phyloP scores from a whole-genome alignment of 64 coral and sea anemone species.

The Porites australiensis region DNA sequence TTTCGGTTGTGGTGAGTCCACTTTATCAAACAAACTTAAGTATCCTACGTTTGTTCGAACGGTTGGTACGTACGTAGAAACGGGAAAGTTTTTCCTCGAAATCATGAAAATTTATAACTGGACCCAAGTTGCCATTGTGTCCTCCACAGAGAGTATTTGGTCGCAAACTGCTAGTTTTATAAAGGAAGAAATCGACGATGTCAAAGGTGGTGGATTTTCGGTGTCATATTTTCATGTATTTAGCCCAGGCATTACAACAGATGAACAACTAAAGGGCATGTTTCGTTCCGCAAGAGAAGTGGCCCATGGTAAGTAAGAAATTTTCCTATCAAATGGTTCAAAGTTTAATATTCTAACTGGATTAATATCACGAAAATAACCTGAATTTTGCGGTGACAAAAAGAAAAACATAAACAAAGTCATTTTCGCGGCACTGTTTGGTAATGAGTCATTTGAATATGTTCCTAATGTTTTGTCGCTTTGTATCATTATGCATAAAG shows the following conservation, averaged over 20 bases:
- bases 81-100: conserved; percentile 53
- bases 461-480: too few species aligned
- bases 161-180: conserved; percentile 76
- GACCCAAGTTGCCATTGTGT: conserved; percentile 73
- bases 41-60: conserved; percentile 86
- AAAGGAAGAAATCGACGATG: conserved; percentile 52
- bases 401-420: neutral
- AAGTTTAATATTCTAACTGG: neutral
- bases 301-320: conserved; percentile 72
- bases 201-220: neutral
- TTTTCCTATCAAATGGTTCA: neutral
- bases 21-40: conserved; percentile 58
- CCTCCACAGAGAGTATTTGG: conserved; percentile 78
- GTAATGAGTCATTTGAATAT: too few species aligned
- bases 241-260: conserved; percentile 58
- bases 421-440: neutral
- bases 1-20: conserved; percentile 62
- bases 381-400: neutral
- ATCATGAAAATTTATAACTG: conserved; percentile 69
- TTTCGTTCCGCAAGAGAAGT: conserved; percentile 62
- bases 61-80: conserved; percentile 64
- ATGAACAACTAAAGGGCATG: conserved; percentile 58
- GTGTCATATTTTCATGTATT: conserved; percentile 87
- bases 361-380: neutral
- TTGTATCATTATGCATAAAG: too few species aligned